Evolutionary conservation across 2,888 invertebrate genomes (phyloP).

Genomic region (Copidosoma aretas): DNA sequence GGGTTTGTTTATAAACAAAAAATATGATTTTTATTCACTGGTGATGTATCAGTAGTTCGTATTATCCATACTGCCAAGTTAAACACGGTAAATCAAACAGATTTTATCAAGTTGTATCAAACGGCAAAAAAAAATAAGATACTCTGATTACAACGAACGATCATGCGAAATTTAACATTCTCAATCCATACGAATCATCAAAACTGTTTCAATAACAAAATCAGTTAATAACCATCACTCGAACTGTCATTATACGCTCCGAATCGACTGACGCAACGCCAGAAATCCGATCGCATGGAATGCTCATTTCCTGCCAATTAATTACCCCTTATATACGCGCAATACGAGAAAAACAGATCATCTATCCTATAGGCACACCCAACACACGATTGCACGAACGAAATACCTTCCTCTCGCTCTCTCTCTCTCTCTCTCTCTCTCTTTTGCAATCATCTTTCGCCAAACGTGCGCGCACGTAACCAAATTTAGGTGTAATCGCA

Average conservation of each 20-base stretch:
- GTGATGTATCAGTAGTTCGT: too few relatives aligned
- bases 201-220: too few relatives aligned
- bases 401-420: background rate
- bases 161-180: too few relatives aligned
- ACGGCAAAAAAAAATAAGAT: too few relatives aligned
- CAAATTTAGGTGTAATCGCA: slow-evolving; percentile 57
- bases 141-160: too few relatives aligned
- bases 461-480: slow-evolving; percentile 45
- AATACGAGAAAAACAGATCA: slow-evolving; percentile 26
- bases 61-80: too few relatives aligned
- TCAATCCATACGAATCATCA: too few relatives aligned
- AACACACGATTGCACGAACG: background rate
- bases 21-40: too few relatives aligned
- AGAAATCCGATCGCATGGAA: background rate
- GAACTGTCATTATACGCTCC: slow-evolving; percentile 19
- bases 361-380: background rate
- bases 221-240: too few relatives aligned
- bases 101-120: too few relatives aligned
- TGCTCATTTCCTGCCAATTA: slow-evolving; percentile 36
- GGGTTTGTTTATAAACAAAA: too few relatives aligned
- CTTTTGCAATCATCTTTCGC: slow-evolving; percentile 26
- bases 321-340: slow-evolving; percentile 26
- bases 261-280: slow-evolving; percentile 18
- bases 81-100: too few relatives aligned
- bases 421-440: slow-evolving; percentile 9